These are phyloP conservation scores for Scolanthus callimorphus DNA, from an alignment of 92 coral and sea anemone genomes.

Conservation along the genomic window DNA sequence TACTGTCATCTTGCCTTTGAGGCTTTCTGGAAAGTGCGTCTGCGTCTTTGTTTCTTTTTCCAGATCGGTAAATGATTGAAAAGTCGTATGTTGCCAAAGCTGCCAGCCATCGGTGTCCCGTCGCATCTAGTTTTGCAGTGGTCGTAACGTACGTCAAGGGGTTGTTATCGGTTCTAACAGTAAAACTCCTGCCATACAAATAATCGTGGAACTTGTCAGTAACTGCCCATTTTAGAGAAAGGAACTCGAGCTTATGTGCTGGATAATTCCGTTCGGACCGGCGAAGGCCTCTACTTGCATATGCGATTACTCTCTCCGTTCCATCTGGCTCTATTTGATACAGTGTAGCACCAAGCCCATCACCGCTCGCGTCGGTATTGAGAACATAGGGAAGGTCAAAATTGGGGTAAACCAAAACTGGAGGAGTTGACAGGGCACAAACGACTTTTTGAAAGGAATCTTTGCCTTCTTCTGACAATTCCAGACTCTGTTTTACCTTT, in stretches of 20 bases:
- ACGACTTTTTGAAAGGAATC: constrained; percentile 25
- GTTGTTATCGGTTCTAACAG: too few species aligned
- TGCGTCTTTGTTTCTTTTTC: constrained; percentile 1
- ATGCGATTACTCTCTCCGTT: neutral
- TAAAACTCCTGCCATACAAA: constrained; percentile 2
- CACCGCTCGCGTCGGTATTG: constrained; percentile 45
- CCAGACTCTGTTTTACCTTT: neutral
- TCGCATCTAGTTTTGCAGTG: constrained; percentile 13
- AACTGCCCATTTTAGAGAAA: constrained; percentile 5
- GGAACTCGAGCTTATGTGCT: constrained; percentile 6
- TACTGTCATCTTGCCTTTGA: neutral
- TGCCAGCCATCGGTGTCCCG: constrained; percentile 11
- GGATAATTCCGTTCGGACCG: constrained; percentile 1
- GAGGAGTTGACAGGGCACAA: constrained; percentile 15
- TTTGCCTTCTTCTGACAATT: constrained; percentile 37
- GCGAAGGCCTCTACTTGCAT: constrained; percentile 8
- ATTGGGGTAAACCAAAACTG: constrained; percentile 30
- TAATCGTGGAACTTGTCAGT: constrained; percentile 13
- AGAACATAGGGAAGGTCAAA: constrained; percentile 16
- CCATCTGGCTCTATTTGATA: neutral
- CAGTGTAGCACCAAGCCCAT: too few species aligned
- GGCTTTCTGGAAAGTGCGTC: neutral
- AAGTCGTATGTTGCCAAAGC: constrained; percentile 3
- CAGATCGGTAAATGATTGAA: neutral
- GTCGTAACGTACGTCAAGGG: too few species aligned